Conservation (phyloP, 1,140 invertebrate species). For the Drosophila tristis region DNA sequence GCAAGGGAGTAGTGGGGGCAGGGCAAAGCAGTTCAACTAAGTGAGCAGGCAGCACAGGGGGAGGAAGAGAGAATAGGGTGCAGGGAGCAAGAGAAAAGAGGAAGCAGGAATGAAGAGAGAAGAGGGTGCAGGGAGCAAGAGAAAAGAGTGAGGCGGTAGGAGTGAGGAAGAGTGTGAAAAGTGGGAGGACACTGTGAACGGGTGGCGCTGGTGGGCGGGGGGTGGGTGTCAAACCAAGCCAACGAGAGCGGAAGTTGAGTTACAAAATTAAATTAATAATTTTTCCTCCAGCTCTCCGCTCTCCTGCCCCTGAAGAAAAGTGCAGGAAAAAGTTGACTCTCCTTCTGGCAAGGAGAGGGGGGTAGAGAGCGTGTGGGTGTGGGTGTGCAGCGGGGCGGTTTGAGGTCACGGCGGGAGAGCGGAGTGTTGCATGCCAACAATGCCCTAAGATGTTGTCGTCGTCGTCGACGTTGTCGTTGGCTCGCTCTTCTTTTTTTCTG, state of each 20-base stretch:
- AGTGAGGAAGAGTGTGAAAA: background rate
- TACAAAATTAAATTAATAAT: conserved; percentile 83
- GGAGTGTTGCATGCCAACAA: conserved; percentile 64
- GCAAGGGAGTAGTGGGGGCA: conserved; percentile 14
- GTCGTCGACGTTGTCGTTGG: conserved; percentile 17
- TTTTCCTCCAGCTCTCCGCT: conserved; percentile 46
- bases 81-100: background rate
- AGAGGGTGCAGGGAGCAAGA: background rate
- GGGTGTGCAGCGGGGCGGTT: conserved; percentile 10
- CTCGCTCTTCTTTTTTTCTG: too few relatives aligned
- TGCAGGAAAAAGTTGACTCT: conserved; percentile 62
- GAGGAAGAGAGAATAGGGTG: background rate
- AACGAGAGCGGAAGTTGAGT: conserved; percentile 76
- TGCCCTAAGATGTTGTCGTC: conserved; percentile 60
- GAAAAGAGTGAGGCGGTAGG: background rate
- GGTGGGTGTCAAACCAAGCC: conserved; percentile 39
- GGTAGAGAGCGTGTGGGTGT: too few relatives aligned
- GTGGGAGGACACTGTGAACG: conserved; percentile 22
- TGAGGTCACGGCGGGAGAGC: conserved; percentile 9
- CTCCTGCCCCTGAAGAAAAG: conserved; percentile 34
- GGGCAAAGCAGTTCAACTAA: conserved; percentile 62
- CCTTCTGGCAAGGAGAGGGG: conserved; percentile 2
- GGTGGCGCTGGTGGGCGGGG: too few relatives aligned
- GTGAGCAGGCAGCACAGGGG: conserved; percentile 13
- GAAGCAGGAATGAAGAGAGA: background rate